phyloP scores from a whole-genome alignment of 1,140 invertebrate species.

The Pogonomyrmex californicus region DNA sequence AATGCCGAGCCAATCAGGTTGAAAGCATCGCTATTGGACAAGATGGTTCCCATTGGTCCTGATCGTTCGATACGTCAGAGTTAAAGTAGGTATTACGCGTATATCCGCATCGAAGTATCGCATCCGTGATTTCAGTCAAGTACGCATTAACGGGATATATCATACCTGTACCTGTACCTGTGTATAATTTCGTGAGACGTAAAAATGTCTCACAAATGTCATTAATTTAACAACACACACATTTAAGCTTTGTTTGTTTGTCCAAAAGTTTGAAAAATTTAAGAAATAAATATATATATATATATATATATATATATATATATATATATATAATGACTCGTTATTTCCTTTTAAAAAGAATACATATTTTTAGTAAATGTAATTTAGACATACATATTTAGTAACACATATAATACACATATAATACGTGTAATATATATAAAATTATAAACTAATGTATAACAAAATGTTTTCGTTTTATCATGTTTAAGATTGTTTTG shows the following conservation, averaged over 20 bases:
- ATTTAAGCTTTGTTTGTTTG: background rate
- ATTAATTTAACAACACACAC: background rate
- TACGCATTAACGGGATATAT: background rate
- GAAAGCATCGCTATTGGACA: constrained; percentile 79
- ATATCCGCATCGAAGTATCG: constrained; percentile 46
- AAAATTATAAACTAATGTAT: too few species aligned
- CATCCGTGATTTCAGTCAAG: background rate
- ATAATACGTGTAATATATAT: too few species aligned
- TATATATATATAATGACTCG: background rate
- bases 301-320: background rate
- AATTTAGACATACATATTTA: too few species aligned
- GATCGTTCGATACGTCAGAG: constrained; percentile 56
- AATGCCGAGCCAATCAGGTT: constrained; percentile 77
- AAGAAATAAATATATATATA: background rate
- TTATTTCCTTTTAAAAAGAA: too few species aligned
- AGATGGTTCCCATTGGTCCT: constrained; percentile 60
- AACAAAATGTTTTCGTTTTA: background rate
- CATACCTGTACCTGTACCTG: background rate
- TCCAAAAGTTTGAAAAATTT: background rate
- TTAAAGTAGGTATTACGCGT: constrained; percentile 45
- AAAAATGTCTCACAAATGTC: background rate
- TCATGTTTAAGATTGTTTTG: background rate
- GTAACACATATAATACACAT: too few species aligned
- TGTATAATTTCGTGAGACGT: background rate
- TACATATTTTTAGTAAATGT: too few species aligned